Conservation (phyloP, 2,113 vertebrate genomes). For the Bos taurus region DNA sequence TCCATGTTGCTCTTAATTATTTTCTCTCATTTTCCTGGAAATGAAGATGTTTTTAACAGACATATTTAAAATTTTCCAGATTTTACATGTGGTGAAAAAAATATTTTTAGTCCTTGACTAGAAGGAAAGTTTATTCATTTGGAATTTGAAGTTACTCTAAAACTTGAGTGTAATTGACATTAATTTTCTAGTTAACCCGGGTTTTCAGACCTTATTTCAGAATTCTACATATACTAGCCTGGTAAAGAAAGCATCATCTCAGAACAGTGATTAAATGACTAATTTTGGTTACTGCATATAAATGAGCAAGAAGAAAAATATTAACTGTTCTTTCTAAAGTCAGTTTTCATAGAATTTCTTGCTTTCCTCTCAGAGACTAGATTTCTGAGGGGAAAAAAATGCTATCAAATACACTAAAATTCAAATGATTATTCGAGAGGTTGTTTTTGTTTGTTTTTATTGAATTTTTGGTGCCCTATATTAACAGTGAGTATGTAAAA, state of each 20-base stretch:
- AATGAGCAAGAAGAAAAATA: not conserved
- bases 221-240: not conserved
- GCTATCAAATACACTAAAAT: not conserved
- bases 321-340: not conserved
- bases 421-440: not conserved
- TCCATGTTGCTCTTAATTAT: not conserved
- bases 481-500: not conserved
- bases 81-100: not conserved
- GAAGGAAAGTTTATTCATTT: not conserved
- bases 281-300: not conserved
- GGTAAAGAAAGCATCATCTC: not conserved
- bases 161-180: not conserved
- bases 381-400: not conserved
- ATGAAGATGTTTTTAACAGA: slow-evolving; percentile 29
- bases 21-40: not conserved
- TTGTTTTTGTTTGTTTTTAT: not conserved
- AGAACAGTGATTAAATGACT: not conserved
- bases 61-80: not conserved
- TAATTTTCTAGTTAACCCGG: not conserved
- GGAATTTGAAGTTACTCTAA: not conserved
- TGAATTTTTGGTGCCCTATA: not conserved
- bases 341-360: not conserved
- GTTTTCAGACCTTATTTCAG: not conserved
- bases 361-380: not conserved
- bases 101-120: slow-evolving; percentile 11